Base-by-base conservation (phyloP, 1,140 invertebrate species). In the Procambarus virginalis region DNA sequence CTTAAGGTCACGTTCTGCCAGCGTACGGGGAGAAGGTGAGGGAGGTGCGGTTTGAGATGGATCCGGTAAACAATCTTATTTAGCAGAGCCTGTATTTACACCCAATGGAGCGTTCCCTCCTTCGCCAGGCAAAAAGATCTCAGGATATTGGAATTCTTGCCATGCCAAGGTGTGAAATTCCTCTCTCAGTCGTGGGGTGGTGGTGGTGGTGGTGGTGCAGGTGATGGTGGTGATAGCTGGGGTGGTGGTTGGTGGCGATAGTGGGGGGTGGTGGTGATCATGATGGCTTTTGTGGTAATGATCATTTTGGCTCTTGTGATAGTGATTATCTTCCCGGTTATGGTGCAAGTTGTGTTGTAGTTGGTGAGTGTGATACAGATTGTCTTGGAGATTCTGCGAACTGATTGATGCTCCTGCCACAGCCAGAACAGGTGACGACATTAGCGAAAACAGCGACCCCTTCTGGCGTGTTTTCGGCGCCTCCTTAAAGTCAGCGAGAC, bases 131-230 rank as follows among this genome's bases (percentile, higher is more conserved):
- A 58, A 80, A 58, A 80, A 49, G 55, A 22, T 22, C 78, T 51
- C n/a, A 80, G 22, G 78, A 80, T 80, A 80, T 80, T 80, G 78
- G 78, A 80, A 80, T 80, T 80, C 78, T 80, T 80, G 78, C 78
- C 78, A 55, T 80, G 49, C 78, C 78, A 55, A 55, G 17, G 78
- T 80, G 78, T 55, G 20, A 80, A 55, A 55, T 34, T 80, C 78
- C 78, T 55, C 49, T 80, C 78, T 55, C 49, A 34, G 68, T 73
- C 6, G 68, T 73, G 68, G 6, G 6, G 48, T 80, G 49, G 78
- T 8, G 2, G 78, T 51, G 12, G 3, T 55, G 0, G 68, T 73
- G 8, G 20, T 73, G 22, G 68, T 34, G 22, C 14, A 20, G 6
- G 68, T 73, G 22, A 2, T 73, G 22, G n/a, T 45, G 22, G 68